Evolutionary conservation across 1,140 invertebrate species (phyloP), one percentile per base, ranked within the genome.

Genomic region (Hyles vespertilio): DNA sequence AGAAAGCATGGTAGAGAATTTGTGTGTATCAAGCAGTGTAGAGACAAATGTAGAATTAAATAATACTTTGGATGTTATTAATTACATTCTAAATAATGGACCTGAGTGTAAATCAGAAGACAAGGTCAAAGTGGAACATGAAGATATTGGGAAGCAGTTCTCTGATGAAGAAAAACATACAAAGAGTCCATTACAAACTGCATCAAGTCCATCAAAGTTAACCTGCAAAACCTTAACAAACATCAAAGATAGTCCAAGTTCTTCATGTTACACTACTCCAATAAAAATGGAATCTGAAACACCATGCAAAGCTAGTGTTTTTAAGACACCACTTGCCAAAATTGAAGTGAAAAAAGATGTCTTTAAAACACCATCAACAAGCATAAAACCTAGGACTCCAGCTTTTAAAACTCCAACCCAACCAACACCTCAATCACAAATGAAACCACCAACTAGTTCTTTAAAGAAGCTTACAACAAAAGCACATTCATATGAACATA

Each of bases 331-430:
- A 5, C 36, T 5, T 5, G 4, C 36, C 8, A 8, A 5, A 5
- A 40, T 8, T 40, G 8, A 40, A 8, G 36, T 40, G 8, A 40
- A 40, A 8, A 5, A 47, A 10, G 56, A 55, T 50, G 48, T 34
- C n/a, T 63, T 61, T 53, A 32, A 7, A 32, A 67, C 65, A 58
- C 72, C 61, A 33, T 67, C 66, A 43, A 54, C 49, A 47, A 43
- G 51, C 36, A 61, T 54, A 47, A 73, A 68, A 47, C 32, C 34
- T 33, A 57, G 61, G 58, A 56, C 70, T 52, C 9, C 65, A 44
- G 76, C 77, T 53, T 78, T 78, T 55, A 84, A 75, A 61, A 81
- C 79, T 22, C 80, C 82, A 7, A 22, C 22, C 22, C 22, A 22
- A 22, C 22, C 22, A 22, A 67, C 10, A 51, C 72, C 61, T 32